These are phyloP conservation scores for Melikaiella ostensackeni DNA, from an alignment of 2,888 invertebrate genomes.

Conservation along the genomic window DNA sequence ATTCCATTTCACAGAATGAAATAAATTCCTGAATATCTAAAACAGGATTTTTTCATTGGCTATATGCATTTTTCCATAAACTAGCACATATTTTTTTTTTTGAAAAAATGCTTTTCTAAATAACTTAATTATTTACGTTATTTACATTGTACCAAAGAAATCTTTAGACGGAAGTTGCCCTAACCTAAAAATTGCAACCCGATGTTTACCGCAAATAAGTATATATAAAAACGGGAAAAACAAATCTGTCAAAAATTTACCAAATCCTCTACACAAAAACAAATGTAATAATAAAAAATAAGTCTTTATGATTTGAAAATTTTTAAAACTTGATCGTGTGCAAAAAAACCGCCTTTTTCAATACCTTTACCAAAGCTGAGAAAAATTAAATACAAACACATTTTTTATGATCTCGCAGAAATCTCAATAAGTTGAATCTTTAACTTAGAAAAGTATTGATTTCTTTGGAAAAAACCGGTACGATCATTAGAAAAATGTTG, in stretches of 20 bases:
- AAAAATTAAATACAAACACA: neutral
- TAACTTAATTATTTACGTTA: neutral
- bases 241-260: too few species aligned
- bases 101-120: too few species aligned
- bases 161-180: neutral
- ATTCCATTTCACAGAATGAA: too few species aligned
- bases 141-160: neutral
- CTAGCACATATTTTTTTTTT: too few species aligned
- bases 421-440: neutral
- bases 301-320: neutral
- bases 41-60: too few species aligned
- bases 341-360: neutral
- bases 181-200: neutral
- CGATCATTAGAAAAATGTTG: neutral
- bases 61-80: too few species aligned
- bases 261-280: too few species aligned
- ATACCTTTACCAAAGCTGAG: neutral
- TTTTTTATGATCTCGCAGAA: neutral
- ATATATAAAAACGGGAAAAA: too few species aligned
- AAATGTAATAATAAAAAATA: too few species aligned
- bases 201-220: neutral
- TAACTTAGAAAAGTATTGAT: neutral
- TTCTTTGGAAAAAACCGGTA: neutral
- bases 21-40: too few species aligned
- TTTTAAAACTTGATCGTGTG: neutral